These are phyloP conservation scores for Apodemia zela DNA, from an alignment of 2,888 invertebrate genomes.

Conservation along the genomic window DNA sequence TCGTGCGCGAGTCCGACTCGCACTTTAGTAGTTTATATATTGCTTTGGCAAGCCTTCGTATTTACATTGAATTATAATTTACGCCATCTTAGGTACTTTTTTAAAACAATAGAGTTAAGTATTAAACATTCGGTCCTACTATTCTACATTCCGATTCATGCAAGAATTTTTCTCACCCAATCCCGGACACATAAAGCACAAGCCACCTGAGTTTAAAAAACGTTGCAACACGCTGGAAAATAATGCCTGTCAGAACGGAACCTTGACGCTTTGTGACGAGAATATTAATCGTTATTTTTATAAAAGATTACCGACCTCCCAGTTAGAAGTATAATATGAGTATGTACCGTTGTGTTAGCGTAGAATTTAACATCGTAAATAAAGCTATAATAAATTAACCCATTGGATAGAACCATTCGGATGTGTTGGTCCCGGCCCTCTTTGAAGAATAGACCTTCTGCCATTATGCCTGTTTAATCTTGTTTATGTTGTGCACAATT, in stretches of 20 bases:
- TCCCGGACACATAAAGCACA: constrained; percentile 52
- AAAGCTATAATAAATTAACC: not conserved
- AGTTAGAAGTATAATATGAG: not conserved
- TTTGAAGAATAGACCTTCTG: no score
- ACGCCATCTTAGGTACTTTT: not conserved
- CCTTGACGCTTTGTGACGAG: constrained; percentile 29
- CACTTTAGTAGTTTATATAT: no score
- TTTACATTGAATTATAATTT: no score
- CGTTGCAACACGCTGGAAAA: constrained; percentile 33
- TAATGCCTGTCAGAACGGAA: constrained; percentile 34
- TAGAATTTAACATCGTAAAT: not conserved
- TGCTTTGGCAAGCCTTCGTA: no score
- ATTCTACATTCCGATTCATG: constrained; percentile 22
- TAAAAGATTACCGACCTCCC: constrained; percentile 11
- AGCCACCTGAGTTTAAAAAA: constrained; percentile 44
- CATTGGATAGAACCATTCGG: no score
- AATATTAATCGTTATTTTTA: constrained; percentile 29
- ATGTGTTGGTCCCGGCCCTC: no score
- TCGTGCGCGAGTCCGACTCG: no score
- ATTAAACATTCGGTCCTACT: constrained; percentile 1
- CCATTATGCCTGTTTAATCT: no score
- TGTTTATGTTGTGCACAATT: no score
- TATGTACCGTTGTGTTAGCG: not conserved
- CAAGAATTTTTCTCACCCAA: constrained; percentile 45
- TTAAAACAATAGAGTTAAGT: constrained; percentile 10